Conservation (phyloP, 2,797 vertebrate genomes). For the Myotis daubentonii region DNA sequence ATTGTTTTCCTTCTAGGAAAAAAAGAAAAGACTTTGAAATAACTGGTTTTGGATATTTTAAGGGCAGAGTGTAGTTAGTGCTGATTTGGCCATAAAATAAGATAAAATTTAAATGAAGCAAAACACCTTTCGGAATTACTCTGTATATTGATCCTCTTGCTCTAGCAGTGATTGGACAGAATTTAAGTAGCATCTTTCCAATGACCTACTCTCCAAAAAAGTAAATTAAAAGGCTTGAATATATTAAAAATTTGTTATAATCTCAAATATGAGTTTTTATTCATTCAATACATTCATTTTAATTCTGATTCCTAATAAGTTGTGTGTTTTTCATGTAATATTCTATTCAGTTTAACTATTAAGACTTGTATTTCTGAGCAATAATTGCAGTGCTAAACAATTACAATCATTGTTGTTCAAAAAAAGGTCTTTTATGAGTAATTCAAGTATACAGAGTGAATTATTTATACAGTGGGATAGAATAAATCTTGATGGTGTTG, state of each 20-base stretch:
- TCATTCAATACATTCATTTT: constrained; percentile 16
- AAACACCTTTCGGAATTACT: background rate
- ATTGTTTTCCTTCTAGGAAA: background rate
- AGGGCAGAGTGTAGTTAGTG: background rate
- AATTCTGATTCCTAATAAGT: background rate
- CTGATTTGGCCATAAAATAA: background rate
- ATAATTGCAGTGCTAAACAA: constrained; percentile 19
- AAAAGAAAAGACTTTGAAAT: background rate
- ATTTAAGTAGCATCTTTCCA: background rate
- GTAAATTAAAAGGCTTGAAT: background rate
- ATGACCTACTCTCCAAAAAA: background rate
- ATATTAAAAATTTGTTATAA: constrained; percentile 44
- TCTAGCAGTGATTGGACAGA: background rate
- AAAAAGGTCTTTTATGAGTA: constrained; percentile 41
- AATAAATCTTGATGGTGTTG: constrained; percentile 58
- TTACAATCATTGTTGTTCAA: constrained; percentile 3
- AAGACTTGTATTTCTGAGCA: constrained; percentile 37
- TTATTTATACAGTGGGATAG: constrained; percentile 31
- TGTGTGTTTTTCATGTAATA: background rate
- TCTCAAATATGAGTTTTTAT: constrained; percentile 23
- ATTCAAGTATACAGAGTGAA: constrained; percentile 58
- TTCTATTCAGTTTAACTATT: constrained; percentile 37
- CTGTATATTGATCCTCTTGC: background rate
- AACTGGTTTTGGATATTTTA: background rate
- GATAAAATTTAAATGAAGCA: constrained; percentile 1